Percentiles rank a stretch among this genome's conserved stretches.
Conservation (phyloP, 2,797 vertebrate genomes). For the Psittacula derbiana region DNA sequence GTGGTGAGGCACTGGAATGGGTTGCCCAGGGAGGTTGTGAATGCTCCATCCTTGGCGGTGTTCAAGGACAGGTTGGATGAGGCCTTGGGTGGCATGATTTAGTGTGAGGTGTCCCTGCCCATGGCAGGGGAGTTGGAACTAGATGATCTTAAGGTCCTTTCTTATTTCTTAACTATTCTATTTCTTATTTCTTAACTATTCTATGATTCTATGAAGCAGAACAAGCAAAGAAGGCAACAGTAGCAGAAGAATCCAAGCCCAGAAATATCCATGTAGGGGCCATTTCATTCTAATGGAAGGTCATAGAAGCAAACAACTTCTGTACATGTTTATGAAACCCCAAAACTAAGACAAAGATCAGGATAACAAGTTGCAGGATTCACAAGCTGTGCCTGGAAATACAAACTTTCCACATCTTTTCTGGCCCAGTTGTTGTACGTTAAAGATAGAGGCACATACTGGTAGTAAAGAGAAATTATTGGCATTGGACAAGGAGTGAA, state of each 20-base stretch:
- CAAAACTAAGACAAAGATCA: not conserved
- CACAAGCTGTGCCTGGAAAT: not conserved
- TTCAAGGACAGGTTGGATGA: no score
- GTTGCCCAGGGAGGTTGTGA: no score
- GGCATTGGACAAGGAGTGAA: not conserved
- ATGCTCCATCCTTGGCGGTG: no score
- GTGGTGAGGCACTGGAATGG: no score
- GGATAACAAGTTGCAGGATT: not conserved
- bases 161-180: no score
- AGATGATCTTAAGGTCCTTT: no score
- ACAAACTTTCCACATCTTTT: not conserved
- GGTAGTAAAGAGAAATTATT: not conserved
- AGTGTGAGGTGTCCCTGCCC: no score
- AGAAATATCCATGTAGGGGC: not conserved
- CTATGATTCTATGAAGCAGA: not conserved
- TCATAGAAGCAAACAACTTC: not conserved
- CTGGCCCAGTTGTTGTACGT: not conserved
- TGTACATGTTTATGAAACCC: not conserved
- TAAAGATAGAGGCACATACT: not conserved
- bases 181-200: no score
- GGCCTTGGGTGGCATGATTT: no score
- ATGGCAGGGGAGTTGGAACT: no score
- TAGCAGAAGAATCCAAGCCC: not conserved
- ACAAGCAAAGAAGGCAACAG: not conserved
- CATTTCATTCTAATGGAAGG: not conserved